A percentile compares a stretch with the other conserved stretches of the same genome.
Evolutionary conservation across 2,888 invertebrate genomes (phyloP).

Genomic region (Xestia c-nigrum): DNA sequence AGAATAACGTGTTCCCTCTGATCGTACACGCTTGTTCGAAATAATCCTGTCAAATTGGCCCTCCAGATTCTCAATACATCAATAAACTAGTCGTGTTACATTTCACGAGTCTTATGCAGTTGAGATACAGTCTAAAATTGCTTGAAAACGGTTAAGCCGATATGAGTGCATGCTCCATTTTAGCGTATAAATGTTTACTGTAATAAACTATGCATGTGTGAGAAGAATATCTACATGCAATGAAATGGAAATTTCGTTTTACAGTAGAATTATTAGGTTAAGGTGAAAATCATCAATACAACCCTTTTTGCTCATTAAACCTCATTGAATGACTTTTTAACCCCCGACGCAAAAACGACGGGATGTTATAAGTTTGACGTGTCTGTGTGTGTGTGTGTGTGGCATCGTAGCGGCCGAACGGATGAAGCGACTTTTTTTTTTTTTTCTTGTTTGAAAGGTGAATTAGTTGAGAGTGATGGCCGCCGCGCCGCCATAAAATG

Average conservation of each 20-base stretch:
- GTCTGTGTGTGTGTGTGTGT: too few species aligned
- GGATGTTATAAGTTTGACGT: too few species aligned
- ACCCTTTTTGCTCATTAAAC: too few species aligned
- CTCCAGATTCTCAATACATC: conserved; percentile 45
- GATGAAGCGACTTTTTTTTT: too few species aligned
- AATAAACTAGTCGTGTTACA: neutral
- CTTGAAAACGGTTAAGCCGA: conserved; percentile 14
- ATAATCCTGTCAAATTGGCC: conserved; percentile 75
- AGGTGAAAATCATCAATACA: too few species aligned
- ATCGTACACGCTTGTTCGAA: conserved; percentile 7
- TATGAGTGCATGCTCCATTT: conserved; percentile 29
- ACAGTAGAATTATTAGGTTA: neutral
- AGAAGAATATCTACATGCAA: neutral
- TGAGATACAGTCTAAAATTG: conserved; percentile 30
- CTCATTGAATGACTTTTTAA: too few species aligned
- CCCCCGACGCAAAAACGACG: too few species aligned
- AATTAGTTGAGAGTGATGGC: too few species aligned
- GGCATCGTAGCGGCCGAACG: too few species aligned
- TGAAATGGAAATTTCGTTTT: neutral
- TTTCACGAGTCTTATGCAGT: neutral
- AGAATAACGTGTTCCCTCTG: conserved; percentile 25
- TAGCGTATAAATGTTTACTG: conserved; percentile 17
- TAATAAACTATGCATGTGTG: neutral
- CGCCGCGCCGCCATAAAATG: too few species aligned
- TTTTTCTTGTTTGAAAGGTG: too few species aligned